Evolutionary conservation across 2,888 invertebrate genomes (phyloP).

Genomic region (Andrena flavipes): DNA sequence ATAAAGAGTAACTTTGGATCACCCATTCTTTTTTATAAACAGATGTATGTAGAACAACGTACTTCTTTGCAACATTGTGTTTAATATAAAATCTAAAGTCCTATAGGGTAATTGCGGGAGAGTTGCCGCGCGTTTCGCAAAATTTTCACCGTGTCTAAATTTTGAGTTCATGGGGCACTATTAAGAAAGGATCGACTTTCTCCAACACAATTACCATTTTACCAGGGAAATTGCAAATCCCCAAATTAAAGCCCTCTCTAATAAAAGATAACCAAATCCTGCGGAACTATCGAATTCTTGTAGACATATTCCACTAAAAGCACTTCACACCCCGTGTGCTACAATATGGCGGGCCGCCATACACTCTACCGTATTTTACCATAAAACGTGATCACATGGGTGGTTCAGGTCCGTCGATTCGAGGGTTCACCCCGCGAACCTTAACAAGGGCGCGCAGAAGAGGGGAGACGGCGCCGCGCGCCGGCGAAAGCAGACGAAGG

Average conservation of each 20-base stretch:
- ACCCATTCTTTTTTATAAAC: too few species aligned
- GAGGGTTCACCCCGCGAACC: slow-evolving; percentile 19
- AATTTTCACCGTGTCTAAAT: too few species aligned
- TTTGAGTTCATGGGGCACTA: too few species aligned
- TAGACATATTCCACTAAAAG: neutral
- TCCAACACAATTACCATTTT: neutral
- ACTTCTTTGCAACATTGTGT: too few species aligned
- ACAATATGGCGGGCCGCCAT: slow-evolving; percentile 25
- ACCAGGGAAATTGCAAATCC: neutral
- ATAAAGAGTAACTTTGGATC: too few species aligned
- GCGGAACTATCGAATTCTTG: slow-evolving; percentile 13
- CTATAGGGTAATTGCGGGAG: too few species aligned
- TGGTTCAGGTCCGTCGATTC: slow-evolving; percentile 16
- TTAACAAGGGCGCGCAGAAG: slow-evolving; percentile 15
- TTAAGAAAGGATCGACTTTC: neutral
- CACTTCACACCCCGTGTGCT: slow-evolving; percentile 1
- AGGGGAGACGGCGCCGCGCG: slow-evolving; percentile 4
- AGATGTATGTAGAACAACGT: too few species aligned
- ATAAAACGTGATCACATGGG: slow-evolving; percentile 25
- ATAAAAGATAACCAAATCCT: neutral
- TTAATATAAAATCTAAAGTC: too few species aligned
- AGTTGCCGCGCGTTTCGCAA: too few species aligned
- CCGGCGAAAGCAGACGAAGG: slow-evolving; percentile 26
- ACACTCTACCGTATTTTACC: slow-evolving; percentile 40
- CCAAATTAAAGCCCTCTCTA: neutral